Base-by-base conservation (phyloP, 2,888 invertebrate species). In the Xestia xanthographa region DNA sequence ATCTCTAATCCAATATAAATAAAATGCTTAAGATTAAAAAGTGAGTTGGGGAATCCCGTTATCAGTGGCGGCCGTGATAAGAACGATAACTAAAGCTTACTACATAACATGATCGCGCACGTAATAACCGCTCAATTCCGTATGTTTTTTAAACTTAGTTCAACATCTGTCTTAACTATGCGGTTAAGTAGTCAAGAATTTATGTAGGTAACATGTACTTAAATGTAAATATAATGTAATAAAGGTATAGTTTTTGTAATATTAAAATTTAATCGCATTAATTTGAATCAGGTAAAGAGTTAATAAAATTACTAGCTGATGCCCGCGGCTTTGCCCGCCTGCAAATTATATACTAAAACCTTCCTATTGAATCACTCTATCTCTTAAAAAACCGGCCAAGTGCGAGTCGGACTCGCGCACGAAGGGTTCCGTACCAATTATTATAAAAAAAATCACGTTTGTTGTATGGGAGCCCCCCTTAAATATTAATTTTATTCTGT, bases 91-190 rank as follows among this genome's bases (percentile, higher is more conserved):
- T 43, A 66, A 48, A 41, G 5, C 0, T 6, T 62, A 43, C 8
- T 53, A 14, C 9, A 6, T n/a, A 3, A n/a, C n/a, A 38, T 5
- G 6, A 12, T 34, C 62, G 48, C 9, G 8, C 48, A 68, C 41
- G 43, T n/a, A 45, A 14, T 8, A 69, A 77, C 17, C 29, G 50
- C n/a, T 8, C 20, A 8, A 9, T 14, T 8, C 70, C 29, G 77
- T 86, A 66, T 78, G 82, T 87, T 87, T 75, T 50, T 12, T 26
- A 56, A 65, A 69, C 41, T 41, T 70, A 77, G 72, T 77, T 79
- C 58, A 80, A 63, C 78, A 68, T 86, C 67, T 66, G 66, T 77
- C 83, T 79, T 68, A 78, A 75, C 73, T 85, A 78, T 56, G 41
- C 58, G 63, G 73, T 78, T 77, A 74, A 82, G 68, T 75, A 84